Evolutionary conservation across 2,888 invertebrate genomes (phyloP), one percentile per base, ranked within the genome.

Genomic region (Galeruca laticollis): DNA sequence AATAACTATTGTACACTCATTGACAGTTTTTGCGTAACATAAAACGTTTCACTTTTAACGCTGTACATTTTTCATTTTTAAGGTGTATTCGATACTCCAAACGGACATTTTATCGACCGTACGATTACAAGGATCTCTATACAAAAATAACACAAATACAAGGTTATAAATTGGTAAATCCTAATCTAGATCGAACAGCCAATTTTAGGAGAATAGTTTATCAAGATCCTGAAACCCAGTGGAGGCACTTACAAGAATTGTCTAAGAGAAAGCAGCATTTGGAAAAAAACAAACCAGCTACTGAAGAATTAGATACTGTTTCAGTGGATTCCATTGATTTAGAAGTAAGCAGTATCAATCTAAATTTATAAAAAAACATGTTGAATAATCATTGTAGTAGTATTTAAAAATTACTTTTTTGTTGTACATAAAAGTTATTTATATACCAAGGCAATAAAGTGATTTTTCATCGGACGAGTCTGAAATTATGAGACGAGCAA

Each of bases 71-170:
- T 43, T 21, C 13, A n/a, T 54, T 26, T 0, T 81, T 94, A 74
- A 87, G 91, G 73, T 93, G 93, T 84, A 47, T 95, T 6, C 87
- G 89, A 71, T 90, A 91, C 76, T 86, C 85, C 1, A 78, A 70
- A 47, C 74, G 73, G 0, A 78, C 77, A 60, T 82, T 81, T 64
- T 82, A 80, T 61, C 73, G 76, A 13, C 75, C 78, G 2, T 56
- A 79, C 26, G 71, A 82, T 70, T 77, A 76, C 35, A 77, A 76
- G 52, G 73, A 78, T 37, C 69, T 84, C 10, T 79, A 82, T 57
- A 63, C 18, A 5, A 63, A 52, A 40, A 9, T 69, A 56, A 72
- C 65, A 11, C 61, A 70, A 63, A 20, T 40, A 3, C 68, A 72
- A 20, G 62, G 62, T 13, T 66, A 63, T 9, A 72, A 66, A 63